Evolutionary conservation across 2,888 invertebrate species (phyloP).

Genomic region (Coecobrya sp.): DNA sequence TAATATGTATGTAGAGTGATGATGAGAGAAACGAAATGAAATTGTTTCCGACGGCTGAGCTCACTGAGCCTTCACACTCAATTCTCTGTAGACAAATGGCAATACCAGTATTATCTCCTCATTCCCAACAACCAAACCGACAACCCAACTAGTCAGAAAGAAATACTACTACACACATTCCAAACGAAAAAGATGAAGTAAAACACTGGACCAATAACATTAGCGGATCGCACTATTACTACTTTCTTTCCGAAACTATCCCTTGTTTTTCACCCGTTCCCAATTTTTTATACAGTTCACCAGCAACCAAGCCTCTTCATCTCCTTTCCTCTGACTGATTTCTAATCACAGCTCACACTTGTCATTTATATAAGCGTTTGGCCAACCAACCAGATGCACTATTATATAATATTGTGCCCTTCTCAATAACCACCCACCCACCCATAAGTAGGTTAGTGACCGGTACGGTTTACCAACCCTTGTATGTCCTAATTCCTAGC

Average conservation of each 20-base stretch:
- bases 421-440: background rate
- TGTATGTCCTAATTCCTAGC: background rate
- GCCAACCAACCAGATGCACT: background rate
- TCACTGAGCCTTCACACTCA: slow-evolving; percentile 74
- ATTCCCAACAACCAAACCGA: slow-evolving; percentile 10
- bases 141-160: background rate
- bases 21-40: slow-evolving; percentile 71
- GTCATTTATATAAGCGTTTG: slow-evolving; percentile 15
- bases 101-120: slow-evolving; percentile 55
- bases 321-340: slow-evolving; percentile 36
- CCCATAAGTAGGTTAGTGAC: background rate
- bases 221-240: no score
- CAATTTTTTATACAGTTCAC: background rate
- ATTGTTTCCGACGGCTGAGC: slow-evolving; percentile 78
- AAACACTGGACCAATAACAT: slow-evolving; percentile 5
- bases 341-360: slow-evolving; percentile 36
- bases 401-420: background rate
- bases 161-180: background rate
- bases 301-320: slow-evolving; percentile 23
- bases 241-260: no score
- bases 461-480: background rate
- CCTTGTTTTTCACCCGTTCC: background rate
- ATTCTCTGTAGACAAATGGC: slow-evolving; percentile 68
- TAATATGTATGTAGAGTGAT: background rate
- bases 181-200: background rate